Evolutionary conservation across 2,797 vertebrate genomes (phyloP).

Genomic region (Ctenosaura bakeri): DNA sequence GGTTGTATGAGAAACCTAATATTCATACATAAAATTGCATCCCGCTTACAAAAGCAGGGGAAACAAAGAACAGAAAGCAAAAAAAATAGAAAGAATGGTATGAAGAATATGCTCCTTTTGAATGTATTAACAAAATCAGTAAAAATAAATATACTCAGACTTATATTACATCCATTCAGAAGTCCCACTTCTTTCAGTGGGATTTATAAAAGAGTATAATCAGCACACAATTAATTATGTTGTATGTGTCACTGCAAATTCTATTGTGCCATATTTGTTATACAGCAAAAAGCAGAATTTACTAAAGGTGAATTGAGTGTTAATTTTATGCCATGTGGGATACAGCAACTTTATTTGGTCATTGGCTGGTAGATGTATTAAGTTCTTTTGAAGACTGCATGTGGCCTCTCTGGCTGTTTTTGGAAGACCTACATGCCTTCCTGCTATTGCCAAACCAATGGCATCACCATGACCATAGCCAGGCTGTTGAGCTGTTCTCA

Average conservation of each 20-base stretch:
- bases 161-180: background rate
- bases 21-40: constrained; percentile 3
- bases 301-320: background rate
- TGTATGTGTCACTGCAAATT: background rate
- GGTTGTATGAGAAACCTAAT: background rate
- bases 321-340: background rate
- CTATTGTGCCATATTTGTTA: background rate
- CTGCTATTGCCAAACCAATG: background rate
- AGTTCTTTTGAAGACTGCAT: background rate
- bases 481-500: background rate
- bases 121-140: constrained; percentile 1
- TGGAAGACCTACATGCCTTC: background rate
- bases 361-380: background rate
- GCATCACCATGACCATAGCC: background rate
- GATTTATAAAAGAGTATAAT: background rate
- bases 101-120: background rate
- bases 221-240: background rate
- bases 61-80: background rate
- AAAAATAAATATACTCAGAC: background rate
- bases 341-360: background rate
- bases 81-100: background rate
- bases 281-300: background rate
- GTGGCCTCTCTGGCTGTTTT: background rate
- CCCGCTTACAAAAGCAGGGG: background rate
- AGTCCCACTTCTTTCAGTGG: background rate